Evolutionary conservation across 2,113 vertebrate genomes (phyloP).

Genomic region (Lanius collurio): DNA sequence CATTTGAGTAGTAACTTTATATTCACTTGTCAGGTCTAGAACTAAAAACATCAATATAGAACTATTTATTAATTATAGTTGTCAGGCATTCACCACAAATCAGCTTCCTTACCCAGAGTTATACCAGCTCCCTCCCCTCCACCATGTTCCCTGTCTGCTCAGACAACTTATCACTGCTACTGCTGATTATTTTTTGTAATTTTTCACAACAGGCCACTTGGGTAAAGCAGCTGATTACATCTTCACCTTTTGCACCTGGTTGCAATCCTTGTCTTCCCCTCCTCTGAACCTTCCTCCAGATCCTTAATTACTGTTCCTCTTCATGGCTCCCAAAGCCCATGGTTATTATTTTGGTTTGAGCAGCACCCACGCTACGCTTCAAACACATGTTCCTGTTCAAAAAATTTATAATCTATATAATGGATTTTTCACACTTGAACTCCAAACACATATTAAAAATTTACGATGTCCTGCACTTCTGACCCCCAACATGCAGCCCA

Average conservation of each 20-base stretch:
- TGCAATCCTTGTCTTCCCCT: not conserved
- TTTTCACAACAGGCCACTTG: constrained; percentile 38
- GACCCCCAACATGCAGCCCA: not conserved
- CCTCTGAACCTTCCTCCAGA: not conserved
- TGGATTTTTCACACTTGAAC: constrained; percentile 58
- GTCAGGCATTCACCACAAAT: not conserved
- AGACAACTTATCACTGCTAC: constrained; percentile 20
- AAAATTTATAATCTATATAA: constrained; percentile 45
- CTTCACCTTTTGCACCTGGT: constrained; percentile 24
- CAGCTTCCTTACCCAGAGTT: not conserved
- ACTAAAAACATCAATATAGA: constrained; percentile 16
- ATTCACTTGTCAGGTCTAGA: constrained; percentile 17
- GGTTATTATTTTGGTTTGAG: not conserved
- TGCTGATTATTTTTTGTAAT: constrained; percentile 39
- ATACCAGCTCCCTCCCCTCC: not conserved
- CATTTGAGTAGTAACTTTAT: not conserved
- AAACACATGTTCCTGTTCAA: not conserved
- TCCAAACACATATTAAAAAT: constrained; percentile 52
- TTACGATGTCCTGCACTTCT: constrained; percentile 1
- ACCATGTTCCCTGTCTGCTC: not conserved
- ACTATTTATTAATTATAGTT: constrained; percentile 41
- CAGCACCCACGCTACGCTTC: not conserved
- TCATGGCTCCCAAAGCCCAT: not conserved
- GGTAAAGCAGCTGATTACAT: constrained; percentile 47
- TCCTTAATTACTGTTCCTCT: constrained; percentile 34